Conservation (phyloP, 1,140 invertebrate genomes). For the Lethrus apterus region DNA sequence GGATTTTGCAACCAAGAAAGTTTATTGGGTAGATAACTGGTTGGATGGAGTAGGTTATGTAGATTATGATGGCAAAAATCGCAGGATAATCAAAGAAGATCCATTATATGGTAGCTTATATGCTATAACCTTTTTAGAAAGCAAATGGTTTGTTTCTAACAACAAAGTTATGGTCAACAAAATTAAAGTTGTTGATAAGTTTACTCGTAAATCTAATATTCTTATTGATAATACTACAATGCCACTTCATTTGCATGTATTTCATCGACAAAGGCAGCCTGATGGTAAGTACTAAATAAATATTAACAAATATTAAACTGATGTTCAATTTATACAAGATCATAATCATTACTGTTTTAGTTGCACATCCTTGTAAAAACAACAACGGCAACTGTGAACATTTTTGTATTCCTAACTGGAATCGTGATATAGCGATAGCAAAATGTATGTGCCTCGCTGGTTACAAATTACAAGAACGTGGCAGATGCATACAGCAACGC, state of each 20-base stretch:
- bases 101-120: conserved; percentile 58
- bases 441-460: conserved; percentile 66
- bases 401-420: conserved; percentile 59
- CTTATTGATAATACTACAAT: conserved; percentile 45
- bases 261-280: conserved; percentile 67
- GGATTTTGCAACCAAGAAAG: conserved; percentile 61
- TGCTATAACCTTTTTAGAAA: conserved; percentile 64
- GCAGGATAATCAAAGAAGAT: conserved; percentile 56
- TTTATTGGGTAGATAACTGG: conserved; percentile 77
- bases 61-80: conserved; percentile 60
- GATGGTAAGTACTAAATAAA: conserved; percentile 43
- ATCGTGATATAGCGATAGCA: conserved; percentile 43
- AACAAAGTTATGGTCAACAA: conserved; percentile 54
- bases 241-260: conserved; percentile 59
- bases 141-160: conserved; percentile 56
- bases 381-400: conserved; percentile 67
- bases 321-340: conserved; percentile 6
- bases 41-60: conserved; percentile 65
- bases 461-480: conserved; percentile 50
- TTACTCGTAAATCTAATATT: conserved; percentile 9
- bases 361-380: conserved; percentile 62
- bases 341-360: conserved; percentile 35
- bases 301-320: background rate
- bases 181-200: conserved; percentile 43
- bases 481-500: conserved; percentile 29